phyloP scores from a whole-genome alignment of 2,797 vertebrate genomes.

The Malurus leucopterus region DNA sequence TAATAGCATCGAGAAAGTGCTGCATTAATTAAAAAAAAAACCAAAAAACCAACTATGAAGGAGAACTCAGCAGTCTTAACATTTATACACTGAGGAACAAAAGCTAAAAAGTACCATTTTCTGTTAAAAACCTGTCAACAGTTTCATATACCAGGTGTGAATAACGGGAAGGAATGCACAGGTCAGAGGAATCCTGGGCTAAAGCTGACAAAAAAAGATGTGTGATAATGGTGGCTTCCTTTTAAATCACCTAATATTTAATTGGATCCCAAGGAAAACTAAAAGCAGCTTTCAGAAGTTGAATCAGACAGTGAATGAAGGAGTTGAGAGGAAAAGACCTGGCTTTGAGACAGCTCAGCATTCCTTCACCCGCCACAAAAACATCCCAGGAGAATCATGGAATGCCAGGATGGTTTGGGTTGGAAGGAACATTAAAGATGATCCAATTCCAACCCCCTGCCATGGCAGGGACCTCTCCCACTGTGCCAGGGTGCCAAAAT shows the following conservation, averaged over 20 bases:
- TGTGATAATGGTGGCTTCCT: fast-evolving
- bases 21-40: neutral
- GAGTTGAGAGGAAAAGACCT: neutral
- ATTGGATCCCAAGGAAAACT: neutral
- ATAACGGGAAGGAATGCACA: neutral
- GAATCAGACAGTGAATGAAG: fast-evolving
- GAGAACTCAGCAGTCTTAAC: neutral
- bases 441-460: neutral
- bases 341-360: neutral
- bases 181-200: neutral
- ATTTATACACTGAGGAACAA: neutral
- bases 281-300: neutral
- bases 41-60: neutral
- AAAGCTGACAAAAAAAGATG: neutral
- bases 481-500: fast-evolving
- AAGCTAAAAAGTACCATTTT: neutral
- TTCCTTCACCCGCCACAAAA: neutral
- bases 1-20: neutral
- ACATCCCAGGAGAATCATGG: neutral
- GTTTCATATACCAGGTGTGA: neutral
- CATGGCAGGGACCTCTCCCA: neutral
- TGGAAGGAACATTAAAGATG: neutral
- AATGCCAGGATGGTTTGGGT: neutral
- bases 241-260: neutral
- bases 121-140: neutral